A percentile compares a stretch with the other conserved stretches of the same genome.
Conservation (phyloP, 2,888 invertebrate genomes). For the Drosophila conformis region DNA sequence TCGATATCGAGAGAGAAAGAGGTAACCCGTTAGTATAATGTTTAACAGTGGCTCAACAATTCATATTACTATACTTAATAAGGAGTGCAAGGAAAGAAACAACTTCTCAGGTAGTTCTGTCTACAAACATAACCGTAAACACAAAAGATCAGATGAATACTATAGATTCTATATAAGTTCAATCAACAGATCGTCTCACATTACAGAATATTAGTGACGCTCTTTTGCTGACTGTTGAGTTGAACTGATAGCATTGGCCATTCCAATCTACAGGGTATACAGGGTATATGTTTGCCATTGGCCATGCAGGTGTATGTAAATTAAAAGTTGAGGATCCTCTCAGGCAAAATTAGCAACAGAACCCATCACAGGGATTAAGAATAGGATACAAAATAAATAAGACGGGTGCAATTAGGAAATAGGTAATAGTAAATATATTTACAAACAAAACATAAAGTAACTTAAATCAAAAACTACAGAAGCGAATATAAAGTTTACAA, state of each 20-base stretch:
- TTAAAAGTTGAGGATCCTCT: not conserved
- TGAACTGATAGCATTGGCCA: not conserved
- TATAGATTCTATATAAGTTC: not conserved
- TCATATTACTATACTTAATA: not conserved
- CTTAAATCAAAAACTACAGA: constrained; percentile 40
- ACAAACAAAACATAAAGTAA: constrained; percentile 51
- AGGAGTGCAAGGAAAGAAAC: not conserved
- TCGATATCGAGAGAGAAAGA: constrained; percentile 31
- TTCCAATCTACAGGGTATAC: not conserved
- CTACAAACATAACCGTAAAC: not conserved
- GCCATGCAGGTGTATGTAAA: not conserved
- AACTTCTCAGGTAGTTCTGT: not conserved
- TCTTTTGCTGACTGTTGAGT: not conserved
- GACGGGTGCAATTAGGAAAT: constrained; percentile 50
- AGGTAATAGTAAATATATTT: constrained; percentile 48
- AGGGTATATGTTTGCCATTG: not conserved
- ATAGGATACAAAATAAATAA: constrained; percentile 33
- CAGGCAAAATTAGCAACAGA: constrained; percentile 2
- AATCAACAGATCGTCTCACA: not conserved
- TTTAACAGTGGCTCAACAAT: constrained; percentile 1
- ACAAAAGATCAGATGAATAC: not conserved
- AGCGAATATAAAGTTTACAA: constrained; percentile 34
- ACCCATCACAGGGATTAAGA: constrained; percentile 31
- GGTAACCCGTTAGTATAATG: constrained; percentile 53
- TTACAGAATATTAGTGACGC: not conserved